Evolutionary conservation across 2,113 vertebrate genomes (phyloP), one percentile per base, ranked within the genome.

Genomic region (Diphyllodes magnificus): DNA sequence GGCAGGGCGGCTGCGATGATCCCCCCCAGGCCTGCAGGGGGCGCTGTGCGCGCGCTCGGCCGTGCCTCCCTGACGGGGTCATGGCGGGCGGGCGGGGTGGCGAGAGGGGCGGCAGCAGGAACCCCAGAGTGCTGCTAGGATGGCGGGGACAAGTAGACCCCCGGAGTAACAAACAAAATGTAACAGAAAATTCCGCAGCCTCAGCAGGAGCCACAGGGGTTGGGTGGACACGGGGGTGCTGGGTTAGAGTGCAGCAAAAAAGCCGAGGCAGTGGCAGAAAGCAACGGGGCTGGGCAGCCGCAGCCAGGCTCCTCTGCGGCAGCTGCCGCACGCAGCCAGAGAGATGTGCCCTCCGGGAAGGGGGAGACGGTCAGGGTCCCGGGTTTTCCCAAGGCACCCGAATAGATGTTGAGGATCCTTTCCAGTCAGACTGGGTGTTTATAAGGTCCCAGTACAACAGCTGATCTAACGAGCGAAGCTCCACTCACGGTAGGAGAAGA

Each of bases 311-410:
- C 6, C 37, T 20, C 18, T 4, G 17, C 3, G 20, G 59, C 35
- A 39, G 4, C 35, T 17, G 15, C 8, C 5, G 7, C 35, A 8
- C 5, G 15, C 13, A 23, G 24, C 71, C 19, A 2, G 33, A 42
- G n/a, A 9, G 2, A 2, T 1, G 5, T 2, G 2, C n/a, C 19
- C 47, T 27, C 23, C 0, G 8, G 8, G 15, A 23, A 18, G 1
- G 37, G 47, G 11, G 28, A 53, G 23, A 53, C 19, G 23, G 22
- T 7, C 2, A 5, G 10, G 17, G 13, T 61, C 11, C 37, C 2
- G 9, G 23, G 5, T 13, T 28, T 40, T 42, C 24, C 47, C 18
- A 10, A n/a, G 59, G 37, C 23, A 47, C 31, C 31, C 1, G 3
- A 18, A 25, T 45, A 8, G 23, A 35, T 53, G 31, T 4, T 17